Base-by-base conservation (phyloP, 2,113 vertebrate species). In the Brachyhypopomus gauderio region DNA sequence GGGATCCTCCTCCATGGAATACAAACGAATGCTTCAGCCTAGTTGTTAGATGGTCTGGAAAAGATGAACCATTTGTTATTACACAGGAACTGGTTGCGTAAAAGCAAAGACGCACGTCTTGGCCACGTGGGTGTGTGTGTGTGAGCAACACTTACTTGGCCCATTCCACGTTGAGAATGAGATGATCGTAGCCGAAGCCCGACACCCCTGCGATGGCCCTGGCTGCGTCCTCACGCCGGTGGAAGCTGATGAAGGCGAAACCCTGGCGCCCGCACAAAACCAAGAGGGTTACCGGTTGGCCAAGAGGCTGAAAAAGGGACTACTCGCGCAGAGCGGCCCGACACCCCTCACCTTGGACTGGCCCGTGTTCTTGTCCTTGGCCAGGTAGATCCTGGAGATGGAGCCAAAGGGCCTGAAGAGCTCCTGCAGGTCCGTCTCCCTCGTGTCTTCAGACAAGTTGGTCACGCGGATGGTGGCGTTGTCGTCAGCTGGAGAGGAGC, bases 111-210 rank as follows among this genome's bases (percentile, higher is more conserved):
- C 2, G 62, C 3, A 75, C 41, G 1, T 8, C 1, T 45, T 19
- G 17, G 2, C 30, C 41, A 14, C 45, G 2, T 14, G 30, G 30
- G 1, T 23, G 67, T 0, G 17, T 52, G 7, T 23, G 6, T 4
- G 41, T 79, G 11, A 59, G 30, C 7, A 52, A 0, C 12, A 91
- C 96, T 95, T 87, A 98, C 97, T 98, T 98, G 86, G 97, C 97
- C 97, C 97, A 98, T 89, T 99, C 97, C 66, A 98, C 97, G 0
- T 97, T 98, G 87, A 99, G 96, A 92, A 98, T 98, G 66, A 98
- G 92, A 88, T 98, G 97, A 89, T 99, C 97, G 0, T 98, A 99
- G 88, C 97, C 97, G 0, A 98, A 98, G 59, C 97, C 97, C 0
- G 97, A 98, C 71, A 99, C 97, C 0, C 96, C 97, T 0, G 95